Conservation (phyloP, 2,113 vertebrate species). For the Ivindomyrus marchei region DNA sequence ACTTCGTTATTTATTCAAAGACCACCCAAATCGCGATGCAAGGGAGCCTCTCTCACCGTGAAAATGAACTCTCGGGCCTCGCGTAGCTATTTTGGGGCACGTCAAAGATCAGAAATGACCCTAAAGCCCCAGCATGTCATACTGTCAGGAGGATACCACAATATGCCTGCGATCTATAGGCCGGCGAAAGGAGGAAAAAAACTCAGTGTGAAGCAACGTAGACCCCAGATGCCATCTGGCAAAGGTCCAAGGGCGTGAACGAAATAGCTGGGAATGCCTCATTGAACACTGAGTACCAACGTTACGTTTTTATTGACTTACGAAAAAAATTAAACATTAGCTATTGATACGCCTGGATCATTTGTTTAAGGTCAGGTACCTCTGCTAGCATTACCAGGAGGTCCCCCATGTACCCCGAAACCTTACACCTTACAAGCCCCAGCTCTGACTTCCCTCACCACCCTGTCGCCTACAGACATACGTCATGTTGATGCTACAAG, state of each 20-base stretch:
- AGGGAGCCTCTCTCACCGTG: neutral
- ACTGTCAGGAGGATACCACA: neutral
- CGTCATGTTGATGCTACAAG: neutral
- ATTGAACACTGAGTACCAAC: neutral
- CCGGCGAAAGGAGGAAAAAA: neutral
- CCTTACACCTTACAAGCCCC: neutral
- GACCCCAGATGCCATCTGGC: neutral
- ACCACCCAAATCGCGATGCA: neutral
- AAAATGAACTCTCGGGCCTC: neutral
- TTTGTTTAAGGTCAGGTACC: neutral
- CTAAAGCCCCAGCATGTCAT: neutral
- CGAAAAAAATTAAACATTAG: neutral
- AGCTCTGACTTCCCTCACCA: neutral
- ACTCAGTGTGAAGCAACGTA: neutral
- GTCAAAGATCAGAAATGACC: neutral
- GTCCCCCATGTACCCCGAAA: neutral
- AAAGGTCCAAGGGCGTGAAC: neutral
- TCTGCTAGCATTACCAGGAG: neutral
- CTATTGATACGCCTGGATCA: neutral
- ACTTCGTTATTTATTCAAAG: neutral
- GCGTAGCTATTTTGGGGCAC: neutral
- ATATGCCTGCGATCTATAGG: neutral
- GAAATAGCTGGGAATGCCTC: neutral
- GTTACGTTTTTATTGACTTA: neutral
- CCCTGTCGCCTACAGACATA: neutral